Base-by-base conservation (phyloP, 2,888 invertebrate species). In the Nyleta sp. region DNA sequence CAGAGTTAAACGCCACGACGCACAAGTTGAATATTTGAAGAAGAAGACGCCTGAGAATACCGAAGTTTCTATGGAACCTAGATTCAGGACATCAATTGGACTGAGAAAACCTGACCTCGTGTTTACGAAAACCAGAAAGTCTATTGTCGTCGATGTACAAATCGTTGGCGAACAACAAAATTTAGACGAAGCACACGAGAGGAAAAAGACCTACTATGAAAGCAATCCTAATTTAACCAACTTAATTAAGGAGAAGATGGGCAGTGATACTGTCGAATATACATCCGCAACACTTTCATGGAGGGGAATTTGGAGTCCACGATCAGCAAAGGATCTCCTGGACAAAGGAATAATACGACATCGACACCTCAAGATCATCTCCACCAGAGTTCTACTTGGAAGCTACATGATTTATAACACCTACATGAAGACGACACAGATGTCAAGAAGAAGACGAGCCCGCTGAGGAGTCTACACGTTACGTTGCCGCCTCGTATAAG, bases 1-100 rank as follows among this genome's bases (percentile, higher is more conserved):
- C 10, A 78, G 87, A 2, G 78, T 89, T 0, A 28, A 80, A 15
- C 79, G 89, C 7, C 89, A 91, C 48, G 80, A 88, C 10, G 85
- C 82, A 1, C 67, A 85, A 5, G 75, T 74, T 8, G 42, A 75
- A 8, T 52, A 33, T 17, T 2, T 52, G 2, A 31, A 17, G 17
- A 52, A 15, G 33, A n/a, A n/a, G n/a, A n/a, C n/a, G n/a, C n/a
- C n/a, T n/a, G 17, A 40, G 15, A 40, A 11, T 35, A 10, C n/a
- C 11, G n/a, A 11, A 11, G 35, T 35, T 35, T 2, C 2, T 11
- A 18, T 71, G 76, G 87, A 89, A 68, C 84, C 84, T 11, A 35
- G n/a, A 35, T 10, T 35, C n/a, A n/a, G n/a, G n/a, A n/a, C n/a
- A n/a, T n/a, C n/a, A n/a, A n/a, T n/a, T n/a, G n/a, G n/a, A n/a